Percentiles rank a stretch among this genome's conserved stretches.
Evolutionary conservation across 2,797 vertebrate genomes (phyloP).

Genomic region (Novumbra hubbsi): DNA sequence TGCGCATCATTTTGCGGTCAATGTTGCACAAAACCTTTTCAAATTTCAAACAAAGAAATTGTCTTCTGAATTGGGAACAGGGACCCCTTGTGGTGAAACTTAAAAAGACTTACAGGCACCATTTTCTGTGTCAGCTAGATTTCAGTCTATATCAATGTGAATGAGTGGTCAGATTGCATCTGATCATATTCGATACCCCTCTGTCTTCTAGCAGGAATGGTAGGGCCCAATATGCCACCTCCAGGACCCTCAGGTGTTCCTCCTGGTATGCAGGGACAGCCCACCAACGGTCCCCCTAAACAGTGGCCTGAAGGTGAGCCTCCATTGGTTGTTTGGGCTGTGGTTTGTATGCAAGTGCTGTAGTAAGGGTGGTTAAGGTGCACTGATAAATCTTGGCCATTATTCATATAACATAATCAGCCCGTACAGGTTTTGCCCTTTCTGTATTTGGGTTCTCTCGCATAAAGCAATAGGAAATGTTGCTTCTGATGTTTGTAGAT

Average conservation of each 20-base stretch:
- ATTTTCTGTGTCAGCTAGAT: not conserved
- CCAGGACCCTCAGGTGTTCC: slow-evolving; percentile 91
- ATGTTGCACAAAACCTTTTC: too few species aligned
- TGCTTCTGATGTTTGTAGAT: too few species aligned
- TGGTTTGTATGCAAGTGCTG: not conserved
- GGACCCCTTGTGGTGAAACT: slow-evolving; percentile 46
- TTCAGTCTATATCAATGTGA: not conserved
- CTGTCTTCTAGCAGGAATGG: slow-evolving; percentile 77
- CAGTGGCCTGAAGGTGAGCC: slow-evolving; percentile 91
- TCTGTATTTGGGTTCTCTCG: too few species aligned
- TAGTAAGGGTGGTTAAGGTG: too few species aligned
- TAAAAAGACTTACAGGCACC: not conserved
- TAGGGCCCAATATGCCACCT: slow-evolving; percentile 91
- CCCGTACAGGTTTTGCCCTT: too few species aligned
- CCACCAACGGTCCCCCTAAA: slow-evolving; percentile 90
- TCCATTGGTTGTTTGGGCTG: not conserved
- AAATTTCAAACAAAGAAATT: slow-evolving; percentile 27
- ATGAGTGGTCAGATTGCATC: not conserved
- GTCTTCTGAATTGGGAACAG: slow-evolving; percentile 11
- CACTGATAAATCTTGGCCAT: too few species aligned
- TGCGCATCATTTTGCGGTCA: not conserved
- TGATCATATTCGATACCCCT: not conserved
- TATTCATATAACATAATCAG: too few species aligned
- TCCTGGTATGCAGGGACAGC: slow-evolving; percentile 89
- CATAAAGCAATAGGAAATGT: too few species aligned